Conservation (phyloP, 2,797 vertebrate genomes). For the Parauchenoglanis ngamensis region DNA sequence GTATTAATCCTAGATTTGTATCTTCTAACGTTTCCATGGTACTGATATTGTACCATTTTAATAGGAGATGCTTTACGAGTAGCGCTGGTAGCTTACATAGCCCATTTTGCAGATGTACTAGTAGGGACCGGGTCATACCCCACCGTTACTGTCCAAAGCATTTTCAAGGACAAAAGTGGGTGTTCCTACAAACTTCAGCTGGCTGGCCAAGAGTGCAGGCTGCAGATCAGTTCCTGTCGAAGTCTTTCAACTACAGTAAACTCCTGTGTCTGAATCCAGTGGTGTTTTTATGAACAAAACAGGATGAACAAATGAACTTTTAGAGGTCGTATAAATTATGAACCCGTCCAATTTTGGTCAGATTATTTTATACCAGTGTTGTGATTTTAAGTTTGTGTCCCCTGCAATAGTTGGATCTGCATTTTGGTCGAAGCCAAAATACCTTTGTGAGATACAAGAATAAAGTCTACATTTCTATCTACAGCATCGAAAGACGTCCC, state of each 20-base stretch:
- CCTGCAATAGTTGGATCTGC: neutral
- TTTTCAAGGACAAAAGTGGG: neutral
- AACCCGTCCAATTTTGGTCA: neutral
- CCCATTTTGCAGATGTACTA: neutral
- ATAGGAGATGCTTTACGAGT: neutral
- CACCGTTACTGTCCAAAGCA: neutral
- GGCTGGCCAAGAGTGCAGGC: neutral
- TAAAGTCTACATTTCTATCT: neutral
- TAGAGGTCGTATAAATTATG: neutral
- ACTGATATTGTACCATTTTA: neutral
- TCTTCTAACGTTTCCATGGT: neutral
- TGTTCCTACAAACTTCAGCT: neutral
- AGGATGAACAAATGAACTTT: neutral
- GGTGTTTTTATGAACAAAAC: too few species aligned
- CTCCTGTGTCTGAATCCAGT: neutral
- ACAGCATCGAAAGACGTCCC: too few species aligned
- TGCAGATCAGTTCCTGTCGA: too few species aligned
- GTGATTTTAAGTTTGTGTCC: neutral
- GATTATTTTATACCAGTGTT: neutral
- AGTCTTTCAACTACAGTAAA: neutral
- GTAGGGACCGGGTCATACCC: neutral
- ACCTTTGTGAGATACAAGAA: neutral
- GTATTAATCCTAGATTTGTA: neutral
- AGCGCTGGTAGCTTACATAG: neutral
- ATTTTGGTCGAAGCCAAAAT: neutral